Evolutionary conservation across 2,113 vertebrate species (phyloP).

Genomic region (Deroptyus accipitrinus): DNA sequence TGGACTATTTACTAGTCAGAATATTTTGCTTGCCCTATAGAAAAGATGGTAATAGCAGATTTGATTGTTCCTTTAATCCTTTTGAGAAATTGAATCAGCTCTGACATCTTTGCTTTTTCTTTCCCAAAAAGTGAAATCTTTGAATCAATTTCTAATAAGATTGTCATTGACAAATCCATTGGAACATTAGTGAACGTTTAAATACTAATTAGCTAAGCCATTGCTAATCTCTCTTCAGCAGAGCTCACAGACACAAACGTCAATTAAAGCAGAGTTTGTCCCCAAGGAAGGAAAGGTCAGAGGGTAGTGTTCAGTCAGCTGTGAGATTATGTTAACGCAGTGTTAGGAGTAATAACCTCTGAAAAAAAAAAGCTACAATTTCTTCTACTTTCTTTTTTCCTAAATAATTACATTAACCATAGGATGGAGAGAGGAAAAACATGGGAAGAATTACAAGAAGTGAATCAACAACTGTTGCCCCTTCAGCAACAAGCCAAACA

Average conservation of each 20-base stretch:
- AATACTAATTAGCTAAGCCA: slow-evolving; percentile 83
- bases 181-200: slow-evolving; percentile 77
- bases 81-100: slow-evolving; percentile 51
- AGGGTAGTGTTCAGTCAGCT: slow-evolving; percentile 82
- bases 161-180: slow-evolving; percentile 74
- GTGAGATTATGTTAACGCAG: slow-evolving; percentile 74
- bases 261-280: slow-evolving; percentile 79
- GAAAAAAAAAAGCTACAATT: slow-evolving; percentile 32
- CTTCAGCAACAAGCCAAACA: slow-evolving; percentile 26
- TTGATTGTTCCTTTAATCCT: slow-evolving; percentile 60
- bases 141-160: slow-evolving; percentile 72
- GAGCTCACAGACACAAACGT: slow-evolving; percentile 73
- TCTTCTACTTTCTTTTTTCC: slow-evolving; percentile 8
- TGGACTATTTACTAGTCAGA: not conserved
- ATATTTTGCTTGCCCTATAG: not conserved
- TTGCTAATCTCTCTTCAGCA: slow-evolving; percentile 75
- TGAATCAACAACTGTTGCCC: not conserved
- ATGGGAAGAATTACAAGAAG: not conserved
- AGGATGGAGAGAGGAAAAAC: not conserved
- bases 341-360: slow-evolving; percentile 68
- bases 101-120: slow-evolving; percentile 24
- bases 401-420: slow-evolving; percentile 32
- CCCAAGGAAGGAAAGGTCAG: slow-evolving; percentile 76
- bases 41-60: slow-evolving; percentile 45
- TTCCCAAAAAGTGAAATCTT: slow-evolving; percentile 47